Evolutionary conservation across 2,797 vertebrate species (phyloP).

Genomic region (Percopsis omiscomaycus): DNA sequence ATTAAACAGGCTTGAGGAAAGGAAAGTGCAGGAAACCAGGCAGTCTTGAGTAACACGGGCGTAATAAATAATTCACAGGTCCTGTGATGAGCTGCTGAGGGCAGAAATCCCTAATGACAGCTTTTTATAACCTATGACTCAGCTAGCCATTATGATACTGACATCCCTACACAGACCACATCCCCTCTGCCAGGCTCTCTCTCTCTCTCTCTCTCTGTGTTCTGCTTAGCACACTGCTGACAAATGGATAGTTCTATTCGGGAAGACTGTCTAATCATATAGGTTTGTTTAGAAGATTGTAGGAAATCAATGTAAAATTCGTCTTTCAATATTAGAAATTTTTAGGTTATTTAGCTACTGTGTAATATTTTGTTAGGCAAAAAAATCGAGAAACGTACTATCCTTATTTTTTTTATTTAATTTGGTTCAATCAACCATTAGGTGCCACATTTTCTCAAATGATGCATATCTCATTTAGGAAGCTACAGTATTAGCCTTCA

Average conservation of each 20-base stretch:
- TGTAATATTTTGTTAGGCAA: neutral
- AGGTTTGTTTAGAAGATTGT: too few species aligned
- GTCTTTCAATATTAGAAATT: neutral
- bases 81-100: constrained; percentile 79
- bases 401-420: too few species aligned
- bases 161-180: constrained; percentile 77
- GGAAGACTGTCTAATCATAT: constrained; percentile 9
- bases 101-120: constrained; percentile 82
- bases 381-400: too few species aligned
- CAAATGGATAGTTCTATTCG: constrained; percentile 48
- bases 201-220: constrained; percentile 37
- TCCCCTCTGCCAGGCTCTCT: constrained; percentile 60
- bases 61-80: constrained; percentile 83
- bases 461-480: neutral
- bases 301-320: neutral
- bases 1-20: constrained; percentile 72
- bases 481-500: neutral
- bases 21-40: constrained; percentile 71
- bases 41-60: constrained; percentile 67
- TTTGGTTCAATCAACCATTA: too few species aligned
- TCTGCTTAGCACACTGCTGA: constrained; percentile 28
- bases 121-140: constrained; percentile 86
- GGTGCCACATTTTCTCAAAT: neutral
- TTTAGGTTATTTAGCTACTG: too few species aligned
- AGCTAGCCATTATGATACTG: constrained; percentile 76